phyloP scores from a whole-genome alignment of 2,113 vertebrate genomes.

The Equus przewalskii region DNA sequence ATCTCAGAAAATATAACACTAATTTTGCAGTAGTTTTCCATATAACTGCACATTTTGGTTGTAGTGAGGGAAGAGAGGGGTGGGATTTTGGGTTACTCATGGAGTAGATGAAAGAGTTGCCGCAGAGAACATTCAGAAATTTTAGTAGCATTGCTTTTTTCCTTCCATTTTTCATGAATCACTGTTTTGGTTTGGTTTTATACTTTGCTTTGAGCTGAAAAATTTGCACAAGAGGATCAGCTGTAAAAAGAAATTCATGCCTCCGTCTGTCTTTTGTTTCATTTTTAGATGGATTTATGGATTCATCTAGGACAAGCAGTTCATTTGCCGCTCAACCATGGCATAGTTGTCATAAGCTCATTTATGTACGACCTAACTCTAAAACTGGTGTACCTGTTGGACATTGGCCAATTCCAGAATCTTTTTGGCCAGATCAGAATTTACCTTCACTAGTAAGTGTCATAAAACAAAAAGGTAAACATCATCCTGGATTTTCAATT shows the following conservation, averaged over 20 bases:
- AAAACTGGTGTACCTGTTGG: conserved; percentile 93
- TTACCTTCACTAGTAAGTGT: conserved; percentile 91
- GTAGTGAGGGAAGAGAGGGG: neutral
- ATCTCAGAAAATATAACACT: conserved; percentile 43
- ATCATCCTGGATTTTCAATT: conserved; percentile 51
- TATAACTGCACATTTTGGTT: neutral
- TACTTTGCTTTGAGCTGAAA: conserved; percentile 65
- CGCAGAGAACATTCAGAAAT: conserved; percentile 45
- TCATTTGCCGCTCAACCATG: conserved; percentile 89
- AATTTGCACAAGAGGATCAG: conserved; percentile 9
- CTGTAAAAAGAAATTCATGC: conserved; percentile 49
- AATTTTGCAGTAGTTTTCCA: conserved; percentile 48
- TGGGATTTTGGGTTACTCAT: neutral
- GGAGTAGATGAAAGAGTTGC: conserved; percentile 30
- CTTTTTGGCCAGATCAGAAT: conserved; percentile 94
- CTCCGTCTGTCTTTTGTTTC: conserved; percentile 83
- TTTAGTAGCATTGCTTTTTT: neutral
- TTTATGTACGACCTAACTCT: conserved; percentile 92
- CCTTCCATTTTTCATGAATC: conserved; percentile 48
- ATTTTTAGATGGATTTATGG: conserved; percentile 89
- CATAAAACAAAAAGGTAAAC: conserved; percentile 63
- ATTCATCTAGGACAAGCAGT: conserved; percentile 87
- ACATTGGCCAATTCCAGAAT: conserved; percentile 93
- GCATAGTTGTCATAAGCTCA: conserved; percentile 93
- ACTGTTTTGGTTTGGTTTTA: conserved; percentile 24